phyloP scores from a whole-genome alignment of 2,113 vertebrate species.

The Engystomops pustulosus region DNA sequence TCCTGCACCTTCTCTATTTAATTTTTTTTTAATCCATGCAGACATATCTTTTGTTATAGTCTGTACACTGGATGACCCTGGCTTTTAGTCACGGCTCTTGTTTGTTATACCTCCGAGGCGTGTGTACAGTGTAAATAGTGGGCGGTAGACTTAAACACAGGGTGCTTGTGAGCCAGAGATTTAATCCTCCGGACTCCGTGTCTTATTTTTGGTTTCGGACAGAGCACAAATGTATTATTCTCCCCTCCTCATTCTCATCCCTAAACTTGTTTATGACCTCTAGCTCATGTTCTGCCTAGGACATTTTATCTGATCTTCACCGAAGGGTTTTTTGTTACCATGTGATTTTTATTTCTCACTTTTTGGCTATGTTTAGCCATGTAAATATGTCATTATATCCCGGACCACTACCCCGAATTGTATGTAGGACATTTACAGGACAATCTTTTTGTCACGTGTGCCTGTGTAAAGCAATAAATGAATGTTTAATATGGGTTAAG shows the following conservation, averaged over 20 bases:
- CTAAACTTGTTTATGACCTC: not conserved
- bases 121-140: slow-evolving; percentile 54
- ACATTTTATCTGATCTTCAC: slow-evolving; percentile 33
- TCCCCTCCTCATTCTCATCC: not conserved
- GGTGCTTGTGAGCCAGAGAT: slow-evolving; percentile 15
- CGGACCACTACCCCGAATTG: not conserved
- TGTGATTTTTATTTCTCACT: slow-evolving; percentile 43
- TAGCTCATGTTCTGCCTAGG: not conserved
- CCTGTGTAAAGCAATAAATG: slow-evolving; percentile 48
- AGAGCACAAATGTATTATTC: slow-evolving; percentile 43
- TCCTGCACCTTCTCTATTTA: slow-evolving; percentile 27
- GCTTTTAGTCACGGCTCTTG: not conserved
- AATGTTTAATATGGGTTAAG: not conserved
- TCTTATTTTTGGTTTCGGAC: slow-evolving; percentile 5
- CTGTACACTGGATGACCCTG: slow-evolving; percentile 20
- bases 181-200: not conserved
- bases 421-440: slow-evolving; percentile 21
- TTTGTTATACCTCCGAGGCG: not conserved
- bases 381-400: slow-evolving; percentile 43
- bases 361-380: slow-evolving; percentile 24
- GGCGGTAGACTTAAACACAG: not conserved
- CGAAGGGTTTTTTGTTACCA: not conserved
- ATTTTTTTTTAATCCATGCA: not conserved
- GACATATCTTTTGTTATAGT: not conserved
- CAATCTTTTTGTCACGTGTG: slow-evolving; percentile 17